Conservation (phyloP, 2,797 vertebrate genomes). For the Acanthurus leucopareius region DNA sequence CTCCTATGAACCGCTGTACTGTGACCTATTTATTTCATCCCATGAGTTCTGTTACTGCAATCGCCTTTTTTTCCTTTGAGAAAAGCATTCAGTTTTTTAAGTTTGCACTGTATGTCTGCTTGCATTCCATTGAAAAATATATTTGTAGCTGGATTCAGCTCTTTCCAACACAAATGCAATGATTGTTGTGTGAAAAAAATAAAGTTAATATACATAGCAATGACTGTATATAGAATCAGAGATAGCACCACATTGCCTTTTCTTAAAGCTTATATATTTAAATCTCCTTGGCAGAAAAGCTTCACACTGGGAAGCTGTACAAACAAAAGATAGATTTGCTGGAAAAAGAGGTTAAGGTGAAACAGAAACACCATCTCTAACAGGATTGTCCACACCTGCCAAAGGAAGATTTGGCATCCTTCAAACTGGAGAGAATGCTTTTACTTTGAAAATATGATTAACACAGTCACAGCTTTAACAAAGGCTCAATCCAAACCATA, state of each 20-base stretch:
- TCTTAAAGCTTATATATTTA: slow-evolving; percentile 34
- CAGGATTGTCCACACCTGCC: slow-evolving; percentile 82
- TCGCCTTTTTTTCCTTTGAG: too few species aligned
- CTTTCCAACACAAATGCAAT: neutral
- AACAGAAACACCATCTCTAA: slow-evolving; percentile 75
- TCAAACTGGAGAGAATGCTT: slow-evolving; percentile 68
- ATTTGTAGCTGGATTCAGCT: neutral
- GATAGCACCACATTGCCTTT: slow-evolving; percentile 20
- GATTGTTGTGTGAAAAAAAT: neutral
- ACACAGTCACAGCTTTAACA: slow-evolving; percentile 70
- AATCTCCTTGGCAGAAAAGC: slow-evolving; percentile 66
- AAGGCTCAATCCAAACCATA: slow-evolving; percentile 68
- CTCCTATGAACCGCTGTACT: neutral
- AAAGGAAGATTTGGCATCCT: slow-evolving; percentile 71
- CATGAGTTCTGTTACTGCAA: neutral
- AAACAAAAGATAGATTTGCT: slow-evolving; percentile 73
- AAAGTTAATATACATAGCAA: slow-evolving; percentile 1
- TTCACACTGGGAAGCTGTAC: slow-evolving; percentile 54
- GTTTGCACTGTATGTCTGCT: neutral
- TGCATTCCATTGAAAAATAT: neutral
- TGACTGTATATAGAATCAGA: slow-evolving; percentile 11
- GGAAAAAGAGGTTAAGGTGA: slow-evolving; percentile 76
- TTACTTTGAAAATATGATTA: slow-evolving; percentile 80
- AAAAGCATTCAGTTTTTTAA: neutral
- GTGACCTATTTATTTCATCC: neutral